A percentile compares a stretch with the other conserved stretches of the same genome.
phyloP scores from a whole-genome alignment of 2,113 vertebrate species.

The Cyprinus carpio region DNA sequence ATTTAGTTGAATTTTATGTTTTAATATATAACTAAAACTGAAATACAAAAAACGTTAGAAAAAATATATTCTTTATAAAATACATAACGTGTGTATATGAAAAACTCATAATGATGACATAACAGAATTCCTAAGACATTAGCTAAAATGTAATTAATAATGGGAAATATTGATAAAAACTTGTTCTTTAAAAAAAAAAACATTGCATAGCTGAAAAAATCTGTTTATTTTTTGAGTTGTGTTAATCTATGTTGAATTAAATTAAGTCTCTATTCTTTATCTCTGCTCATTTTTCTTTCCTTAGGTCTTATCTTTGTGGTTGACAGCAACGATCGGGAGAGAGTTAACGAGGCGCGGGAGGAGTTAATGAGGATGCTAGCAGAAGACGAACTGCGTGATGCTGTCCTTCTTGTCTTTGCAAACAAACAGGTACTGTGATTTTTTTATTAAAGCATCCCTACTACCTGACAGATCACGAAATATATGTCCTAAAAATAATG shows the following conservation, averaged over 20 bases:
- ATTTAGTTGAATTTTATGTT: too few relatives aligned
- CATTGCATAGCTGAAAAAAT: neutral
- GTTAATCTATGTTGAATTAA: neutral
- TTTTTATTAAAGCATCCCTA: neutral
- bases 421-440: slow-evolving; percentile 87
- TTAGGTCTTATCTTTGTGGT: slow-evolving; percentile 96
- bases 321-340: slow-evolving; percentile 95
- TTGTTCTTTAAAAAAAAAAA: neutral
- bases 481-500: neutral
- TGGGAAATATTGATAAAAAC: too few relatives aligned
- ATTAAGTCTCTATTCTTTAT: neutral
- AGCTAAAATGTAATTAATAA: too few relatives aligned
- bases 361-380: slow-evolving; percentile 98
- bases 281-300: neutral
- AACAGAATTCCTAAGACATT: too few relatives aligned
- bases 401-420: slow-evolving; percentile 93
- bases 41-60: too few relatives aligned
- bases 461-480: neutral
- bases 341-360: slow-evolving; percentile 94
- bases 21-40: too few relatives aligned
- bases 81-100: too few relatives aligned
- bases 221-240: neutral
- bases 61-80: too few relatives aligned
- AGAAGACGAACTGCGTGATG: slow-evolving; percentile 92
- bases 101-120: too few relatives aligned